phyloP scores from a whole-genome alignment of 2,113 vertebrate species.

The Bujurquina vittata region DNA sequence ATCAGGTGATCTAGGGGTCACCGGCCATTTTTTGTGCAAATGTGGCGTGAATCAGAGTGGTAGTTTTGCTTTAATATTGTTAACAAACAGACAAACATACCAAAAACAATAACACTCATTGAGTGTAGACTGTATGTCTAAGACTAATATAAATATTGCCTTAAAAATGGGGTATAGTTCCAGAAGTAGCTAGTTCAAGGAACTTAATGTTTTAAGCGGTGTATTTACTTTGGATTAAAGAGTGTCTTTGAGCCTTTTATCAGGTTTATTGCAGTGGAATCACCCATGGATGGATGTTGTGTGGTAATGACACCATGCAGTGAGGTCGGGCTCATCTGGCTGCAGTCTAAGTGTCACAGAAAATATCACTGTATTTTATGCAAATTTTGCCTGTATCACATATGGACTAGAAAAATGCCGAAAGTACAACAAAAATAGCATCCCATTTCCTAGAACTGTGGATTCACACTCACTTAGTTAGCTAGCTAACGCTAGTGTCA shows the following conservation, averaged over 20 bases:
- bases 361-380: neutral
- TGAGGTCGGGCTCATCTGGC: neutral
- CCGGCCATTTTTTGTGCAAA: no score
- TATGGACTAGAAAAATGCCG: neutral
- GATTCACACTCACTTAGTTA: neutral
- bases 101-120: no score
- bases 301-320: neutral
- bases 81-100: no score
- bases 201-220: neutral
- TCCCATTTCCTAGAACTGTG: neutral
- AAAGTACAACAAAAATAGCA: neutral
- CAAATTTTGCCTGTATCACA: neutral
- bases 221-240: neutral
- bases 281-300: neutral
- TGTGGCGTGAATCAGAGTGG: no score
- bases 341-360: slow-evolving; percentile 25
- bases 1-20: no score
- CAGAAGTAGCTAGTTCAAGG: neutral
- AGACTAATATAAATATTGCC: neutral
- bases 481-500: neutral
- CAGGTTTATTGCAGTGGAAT: neutral
- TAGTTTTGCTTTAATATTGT: no score
- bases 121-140: neutral
- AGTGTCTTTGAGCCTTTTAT: neutral
- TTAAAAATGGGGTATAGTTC: neutral